Evolutionary conservation across 2,797 vertebrate species (phyloP), one percentile per base, ranked within the genome.

Genomic region (Meda fulgida): DNA sequence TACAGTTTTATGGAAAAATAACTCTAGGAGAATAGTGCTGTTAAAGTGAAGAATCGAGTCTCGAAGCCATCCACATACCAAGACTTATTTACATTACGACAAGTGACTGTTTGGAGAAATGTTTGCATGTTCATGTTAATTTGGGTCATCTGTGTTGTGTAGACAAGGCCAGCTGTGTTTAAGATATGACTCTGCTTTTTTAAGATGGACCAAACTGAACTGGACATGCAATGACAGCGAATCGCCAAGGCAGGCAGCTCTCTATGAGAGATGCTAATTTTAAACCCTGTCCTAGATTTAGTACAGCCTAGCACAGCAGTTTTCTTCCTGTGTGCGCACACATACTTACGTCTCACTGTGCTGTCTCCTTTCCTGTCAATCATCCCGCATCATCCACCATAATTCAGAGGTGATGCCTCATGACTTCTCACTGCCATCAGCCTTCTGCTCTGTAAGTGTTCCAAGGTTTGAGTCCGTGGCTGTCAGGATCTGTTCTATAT

Each of bases 371-470:
- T 81, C 77, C 66, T 82, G 69, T 93, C 94, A 95, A 93, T 95
- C 93, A 94, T 94, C 91, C 92, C 86, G 91, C 89, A 92, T 93
- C 93, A 94, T 93, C 77, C 86, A 66, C 58, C 66, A 82, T 87
- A 81, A 87, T 92, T 94, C 93, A 92, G 91, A 93, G 89, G 93
- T 94, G 94, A 94, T 95, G 92, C 91, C 91, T 93, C 93, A 92
- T 95, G 94, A 95, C 94, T 94, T 93, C 93, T 92, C 91, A 91
- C 93, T 92, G 93, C 94, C 93, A 94, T 93, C 94, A 95, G 93
- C 94, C 94, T 93, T 93, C 93, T 94, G 93, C 92, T 92, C 94
- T 94, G 93, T 95, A 94, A 94, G 93, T 94, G 93, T 94, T 94
- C 93, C 94, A 94, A 92, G 92, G 92, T 89, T 93, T 93, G 91